These are phyloP conservation scores for Polietes domitor DNA, from an alignment of 2,888 invertebrate genomes.

Conservation along the genomic window DNA sequence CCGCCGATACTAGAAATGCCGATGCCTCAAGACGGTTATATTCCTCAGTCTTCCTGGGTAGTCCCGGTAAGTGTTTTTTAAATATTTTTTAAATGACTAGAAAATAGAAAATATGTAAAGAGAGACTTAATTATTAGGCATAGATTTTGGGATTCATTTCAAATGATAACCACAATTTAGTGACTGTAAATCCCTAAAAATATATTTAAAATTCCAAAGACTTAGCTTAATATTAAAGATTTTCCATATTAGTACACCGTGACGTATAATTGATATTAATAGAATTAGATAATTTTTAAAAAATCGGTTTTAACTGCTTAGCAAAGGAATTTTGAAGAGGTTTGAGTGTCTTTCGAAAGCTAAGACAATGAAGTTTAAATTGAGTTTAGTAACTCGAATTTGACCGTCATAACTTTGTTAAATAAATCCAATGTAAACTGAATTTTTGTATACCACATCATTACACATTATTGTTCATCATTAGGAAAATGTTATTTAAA, in stretches of 20 bases:
- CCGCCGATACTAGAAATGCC: conserved; percentile 90
- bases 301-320: not conserved
- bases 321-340: not conserved
- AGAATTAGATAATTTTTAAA: too few relatives aligned
- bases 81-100: not conserved
- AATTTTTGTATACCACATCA: not conserved
- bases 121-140: too few relatives aligned
- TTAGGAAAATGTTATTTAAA: too few relatives aligned
- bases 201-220: not conserved
- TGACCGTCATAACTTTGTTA: not conserved
- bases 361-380: not conserved
- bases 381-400: not conserved
- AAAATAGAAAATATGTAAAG: too few relatives aligned
- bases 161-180: too few relatives aligned
- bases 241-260: not conserved
- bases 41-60: conserved; percentile 96
- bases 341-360: not conserved
- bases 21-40: conserved; percentile 92
- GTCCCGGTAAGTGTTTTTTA: conserved; percentile 85
- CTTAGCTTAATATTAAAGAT: not conserved
- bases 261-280: not conserved
- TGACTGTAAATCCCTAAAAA: too few relatives aligned
- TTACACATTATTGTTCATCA: too few relatives aligned
- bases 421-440: not conserved
- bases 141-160: too few relatives aligned